Conservation (phyloP, 2,888 invertebrate genomes). For the Yponomeuta cagnagella region DNA sequence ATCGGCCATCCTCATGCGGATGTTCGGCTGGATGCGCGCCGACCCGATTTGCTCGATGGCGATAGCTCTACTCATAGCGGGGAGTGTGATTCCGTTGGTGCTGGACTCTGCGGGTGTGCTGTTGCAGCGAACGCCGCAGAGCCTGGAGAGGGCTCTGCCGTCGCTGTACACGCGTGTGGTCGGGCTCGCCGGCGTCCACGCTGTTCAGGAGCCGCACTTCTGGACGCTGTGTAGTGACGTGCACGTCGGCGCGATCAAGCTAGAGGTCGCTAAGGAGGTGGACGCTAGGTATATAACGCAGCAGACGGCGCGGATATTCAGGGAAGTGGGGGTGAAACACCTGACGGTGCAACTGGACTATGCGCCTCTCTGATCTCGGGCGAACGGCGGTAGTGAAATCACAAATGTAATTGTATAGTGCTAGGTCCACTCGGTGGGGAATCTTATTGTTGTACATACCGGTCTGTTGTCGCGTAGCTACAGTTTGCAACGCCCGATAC, state of each 20-base stretch:
- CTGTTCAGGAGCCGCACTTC: conserved; percentile 97
- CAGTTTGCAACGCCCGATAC: not conserved
- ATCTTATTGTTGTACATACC: conserved; percentile 13
- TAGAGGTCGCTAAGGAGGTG: conserved; percentile 95
- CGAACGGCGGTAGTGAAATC: conserved; percentile 22
- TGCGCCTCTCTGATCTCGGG: conserved; percentile 76
- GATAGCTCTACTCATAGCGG: conserved; percentile 91
- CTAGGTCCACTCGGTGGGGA: not conserved
- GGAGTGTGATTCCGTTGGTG: conserved; percentile 89
- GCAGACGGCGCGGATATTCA: conserved; percentile 95
- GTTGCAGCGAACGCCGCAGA: conserved; percentile 94
- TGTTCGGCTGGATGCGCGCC: conserved; percentile 99
- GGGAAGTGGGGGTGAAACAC: conserved; percentile 92
- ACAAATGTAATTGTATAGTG: conserved; percentile 35
- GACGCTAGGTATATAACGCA: conserved; percentile 95
- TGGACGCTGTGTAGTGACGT: conserved; percentile 98
- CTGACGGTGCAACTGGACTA: conserved; percentile 96
- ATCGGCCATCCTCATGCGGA: conserved; percentile 93
- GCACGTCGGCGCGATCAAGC: conserved; percentile 93
- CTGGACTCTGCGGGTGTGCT: conserved; percentile 92
- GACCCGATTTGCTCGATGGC: conserved; percentile 99
- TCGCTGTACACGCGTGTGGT: conserved; percentile 93
- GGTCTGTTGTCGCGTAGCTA: conserved; percentile 6
- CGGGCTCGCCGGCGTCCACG: conserved; percentile 94
- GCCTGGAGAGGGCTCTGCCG: conserved; percentile 87